Evolutionary conservation across 2,888 invertebrate genomes (phyloP).

Genomic region (Heliconius ethilla): DNA sequence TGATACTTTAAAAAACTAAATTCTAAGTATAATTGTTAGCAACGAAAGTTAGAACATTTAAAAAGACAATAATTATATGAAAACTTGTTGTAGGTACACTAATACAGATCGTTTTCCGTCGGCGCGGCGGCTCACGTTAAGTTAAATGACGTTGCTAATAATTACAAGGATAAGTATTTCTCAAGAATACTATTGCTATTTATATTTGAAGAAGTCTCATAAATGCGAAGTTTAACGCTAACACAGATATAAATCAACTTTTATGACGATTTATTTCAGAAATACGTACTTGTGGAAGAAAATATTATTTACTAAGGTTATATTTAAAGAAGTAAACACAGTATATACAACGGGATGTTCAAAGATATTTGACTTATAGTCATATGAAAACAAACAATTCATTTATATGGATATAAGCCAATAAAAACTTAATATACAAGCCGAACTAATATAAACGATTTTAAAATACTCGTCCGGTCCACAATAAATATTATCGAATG

Average conservation of each 20-base stretch:
- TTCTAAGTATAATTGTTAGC: no score
- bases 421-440: slow-evolving; percentile 20
- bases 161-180: slow-evolving; percentile 2
- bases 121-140: background rate
- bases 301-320: background rate
- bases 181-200: background rate
- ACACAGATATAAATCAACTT: background rate
- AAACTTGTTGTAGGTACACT: background rate
- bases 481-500: slow-evolving; percentile 17
- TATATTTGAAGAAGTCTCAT: slow-evolving; percentile 12
- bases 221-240: slow-evolving; percentile 11
- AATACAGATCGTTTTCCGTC: background rate
- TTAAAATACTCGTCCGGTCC: background rate
- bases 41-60: no score
- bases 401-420: slow-evolving; percentile 2
- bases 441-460: slow-evolving; percentile 14
- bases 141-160: slow-evolving; percentile 5
- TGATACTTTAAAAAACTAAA: no score
- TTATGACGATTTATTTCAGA: background rate
- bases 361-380: background rate
- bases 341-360: background rate
- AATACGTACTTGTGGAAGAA: background rate
- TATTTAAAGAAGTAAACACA: background rate
- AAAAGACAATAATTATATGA: background rate
- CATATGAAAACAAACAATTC: slow-evolving; percentile 1